Percentiles rank a stretch among this genome's conserved stretches.
Evolutionary conservation across 2,113 vertebrate species (phyloP).

Genomic region (Trachemys scripta): DNA sequence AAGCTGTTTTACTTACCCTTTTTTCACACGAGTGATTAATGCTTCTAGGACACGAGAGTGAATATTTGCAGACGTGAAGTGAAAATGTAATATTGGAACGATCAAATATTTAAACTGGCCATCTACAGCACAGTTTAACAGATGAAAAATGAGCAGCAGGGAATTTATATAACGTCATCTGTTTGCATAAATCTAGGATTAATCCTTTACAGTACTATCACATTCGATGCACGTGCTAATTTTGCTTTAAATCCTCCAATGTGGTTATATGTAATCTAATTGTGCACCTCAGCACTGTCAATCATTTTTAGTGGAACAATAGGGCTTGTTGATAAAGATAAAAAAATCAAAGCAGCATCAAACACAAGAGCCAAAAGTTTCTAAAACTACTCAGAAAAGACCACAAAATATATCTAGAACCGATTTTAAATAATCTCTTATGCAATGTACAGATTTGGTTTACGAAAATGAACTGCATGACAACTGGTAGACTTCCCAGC

Average conservation of each 20-base stretch:
- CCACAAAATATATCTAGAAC: background rate
- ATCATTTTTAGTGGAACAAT: background rate
- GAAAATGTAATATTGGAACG: background rate
- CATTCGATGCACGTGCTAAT: background rate
- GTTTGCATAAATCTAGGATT: slow-evolving; percentile 25
- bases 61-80: background rate
- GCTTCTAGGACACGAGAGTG: background rate
- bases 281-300: slow-evolving; percentile 25
- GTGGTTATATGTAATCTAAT: slow-evolving; percentile 18
- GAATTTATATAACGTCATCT: slow-evolving; percentile 18
- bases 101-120: slow-evolving; percentile 16
- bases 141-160: background rate
- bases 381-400: background rate
- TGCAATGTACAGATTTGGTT: fast-evolving
- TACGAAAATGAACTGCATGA: background rate
- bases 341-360: background rate
- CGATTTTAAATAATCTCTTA: background rate
- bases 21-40: background rate
- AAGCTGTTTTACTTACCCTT: background rate
- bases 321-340: background rate
- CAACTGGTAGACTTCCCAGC: background rate
- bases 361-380: background rate
- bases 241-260: background rate
- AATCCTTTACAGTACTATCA: background rate
- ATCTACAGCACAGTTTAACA: slow-evolving; percentile 5